These are phyloP conservation scores for Teleogryllus oceanicus DNA, from an alignment of 2,888 invertebrate species.

Conservation along the genomic window DNA sequence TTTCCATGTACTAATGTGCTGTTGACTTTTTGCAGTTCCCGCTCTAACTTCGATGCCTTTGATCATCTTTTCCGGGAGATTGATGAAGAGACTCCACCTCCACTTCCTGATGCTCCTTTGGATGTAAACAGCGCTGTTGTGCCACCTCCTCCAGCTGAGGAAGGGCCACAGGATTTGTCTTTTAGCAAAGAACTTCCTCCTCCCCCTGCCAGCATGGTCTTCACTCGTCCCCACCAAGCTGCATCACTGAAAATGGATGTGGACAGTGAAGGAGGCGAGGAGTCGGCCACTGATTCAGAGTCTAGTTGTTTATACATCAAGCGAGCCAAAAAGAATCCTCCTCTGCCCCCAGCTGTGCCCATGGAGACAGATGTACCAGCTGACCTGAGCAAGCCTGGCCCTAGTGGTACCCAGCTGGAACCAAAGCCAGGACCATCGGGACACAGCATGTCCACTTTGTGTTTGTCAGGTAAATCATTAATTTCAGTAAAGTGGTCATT, in stretches of 20 bases:
- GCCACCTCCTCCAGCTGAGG: constrained; percentile 40
- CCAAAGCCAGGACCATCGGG: constrained; percentile 1
- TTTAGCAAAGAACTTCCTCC: constrained; percentile 53
- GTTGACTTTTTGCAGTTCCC: constrained; percentile 23
- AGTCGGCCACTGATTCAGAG: constrained; percentile 51
- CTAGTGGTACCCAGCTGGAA: constrained; percentile 28
- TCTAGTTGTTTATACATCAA: constrained; percentile 47
- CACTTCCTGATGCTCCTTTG: constrained; percentile 34
- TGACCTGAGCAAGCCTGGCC: constrained; percentile 34
- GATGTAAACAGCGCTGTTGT: constrained; percentile 39
- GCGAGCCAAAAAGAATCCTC: constrained; percentile 24
- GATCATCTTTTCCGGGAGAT: constrained; percentile 41
- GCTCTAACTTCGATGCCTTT: constrained; percentile 35
- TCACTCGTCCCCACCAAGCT: neutral
- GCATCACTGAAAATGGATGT: constrained; percentile 51
- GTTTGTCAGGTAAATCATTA: neutral
- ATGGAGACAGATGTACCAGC: constrained; percentile 32
- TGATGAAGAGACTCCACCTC: constrained; percentile 37
- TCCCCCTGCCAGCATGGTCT: neutral
- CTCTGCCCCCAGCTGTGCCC: neutral
- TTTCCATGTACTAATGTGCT: too few relatives aligned
- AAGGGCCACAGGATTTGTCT: constrained; percentile 55
- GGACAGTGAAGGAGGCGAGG: constrained; percentile 50
- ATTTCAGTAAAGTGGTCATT: neutral
- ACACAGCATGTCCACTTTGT: neutral